Evolutionary conservation across 2,113 vertebrate genomes (phyloP), one percentile per base, ranked within the genome.

Genomic region (Apistogramma diplotaenia): DNA sequence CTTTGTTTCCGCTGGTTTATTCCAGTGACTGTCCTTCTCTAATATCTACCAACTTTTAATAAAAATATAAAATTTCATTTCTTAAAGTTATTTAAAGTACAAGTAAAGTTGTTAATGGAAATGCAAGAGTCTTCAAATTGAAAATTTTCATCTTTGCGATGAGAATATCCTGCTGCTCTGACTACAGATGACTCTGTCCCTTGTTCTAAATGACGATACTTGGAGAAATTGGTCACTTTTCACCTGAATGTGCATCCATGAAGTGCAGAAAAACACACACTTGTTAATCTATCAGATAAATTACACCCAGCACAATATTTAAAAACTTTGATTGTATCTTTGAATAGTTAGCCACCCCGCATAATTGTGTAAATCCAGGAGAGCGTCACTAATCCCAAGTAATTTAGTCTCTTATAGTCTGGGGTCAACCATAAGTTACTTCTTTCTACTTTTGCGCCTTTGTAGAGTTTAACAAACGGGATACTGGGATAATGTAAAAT

Each of bases 1-100:
- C 15, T 67, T 67, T 46, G 40, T 4, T 67, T 67, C 40, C 70
- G 57, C 40, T 75, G 25, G 81, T 53, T 74, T 35, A 84, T 79
- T 78, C 35, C 54, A 81, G 35, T 75, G 49, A 12, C 79, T 76
- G 37, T 81, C 37, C 65, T 25, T 78, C 55, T 80, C 74, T 70
- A 74, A 83, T 29, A 78, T 89, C 51, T 84, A 85, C 73, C 76
- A 89, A 89, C 8, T 58, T 89, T 88, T 84, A 56, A 85, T 81
- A 78, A 74, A 74, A 75, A 83, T 87, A 71, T 76, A 83, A 51
- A 80, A 82, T 74, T 23, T 84, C 57, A 60, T 54, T 85, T 89
- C 71, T 88, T 92, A 46, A 46, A 46, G 15, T 16, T 76, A 84
- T 84, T 79, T 1, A 71, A 79, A 89, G 60, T 70, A 70, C 76